Percentiles rank a stretch among this genome's conserved stretches.
Evolutionary conservation across 2,797 vertebrate species (phyloP).

Genomic region (Poecilia velifera): DNA sequence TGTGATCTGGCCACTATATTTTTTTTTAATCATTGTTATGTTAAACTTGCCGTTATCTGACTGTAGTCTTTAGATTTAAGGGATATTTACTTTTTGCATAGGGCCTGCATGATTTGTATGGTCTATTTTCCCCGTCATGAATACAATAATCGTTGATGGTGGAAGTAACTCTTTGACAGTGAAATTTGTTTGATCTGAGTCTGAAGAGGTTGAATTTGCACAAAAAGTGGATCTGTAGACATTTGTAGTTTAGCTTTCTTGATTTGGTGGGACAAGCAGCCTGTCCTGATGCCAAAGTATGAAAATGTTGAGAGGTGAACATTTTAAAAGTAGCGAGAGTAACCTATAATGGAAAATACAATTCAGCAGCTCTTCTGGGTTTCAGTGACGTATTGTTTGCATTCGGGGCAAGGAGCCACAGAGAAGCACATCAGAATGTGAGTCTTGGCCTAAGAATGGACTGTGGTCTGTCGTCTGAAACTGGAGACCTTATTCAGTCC

Average conservation of each 20-base stretch:
- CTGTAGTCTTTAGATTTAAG: too few relatives aligned
- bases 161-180: too few relatives aligned
- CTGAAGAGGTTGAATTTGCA: not conserved
- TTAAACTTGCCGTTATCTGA: too few relatives aligned
- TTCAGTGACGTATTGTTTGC: not conserved
- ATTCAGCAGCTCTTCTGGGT: not conserved
- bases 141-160: too few relatives aligned
- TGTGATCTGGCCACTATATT: too few relatives aligned
- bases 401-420: not conserved
- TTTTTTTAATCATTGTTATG: too few relatives aligned
- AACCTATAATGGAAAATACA: not conserved
- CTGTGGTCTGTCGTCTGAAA: not conserved
- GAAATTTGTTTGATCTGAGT: not conserved
- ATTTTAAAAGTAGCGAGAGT: not conserved
- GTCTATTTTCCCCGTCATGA: too few relatives aligned
- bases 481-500: not conserved
- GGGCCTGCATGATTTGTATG: too few relatives aligned
- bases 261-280: not conserved
- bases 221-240: too few relatives aligned
- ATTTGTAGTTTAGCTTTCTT: not conserved
- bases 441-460: not conserved
- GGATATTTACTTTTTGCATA: too few relatives aligned
- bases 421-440: not conserved
- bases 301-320: slow-evolving; percentile 3
- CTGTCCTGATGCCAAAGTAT: not conserved